Base-by-base conservation (phyloP, 2,113 vertebrate genomes). In the Gavialis gangeticus region DNA sequence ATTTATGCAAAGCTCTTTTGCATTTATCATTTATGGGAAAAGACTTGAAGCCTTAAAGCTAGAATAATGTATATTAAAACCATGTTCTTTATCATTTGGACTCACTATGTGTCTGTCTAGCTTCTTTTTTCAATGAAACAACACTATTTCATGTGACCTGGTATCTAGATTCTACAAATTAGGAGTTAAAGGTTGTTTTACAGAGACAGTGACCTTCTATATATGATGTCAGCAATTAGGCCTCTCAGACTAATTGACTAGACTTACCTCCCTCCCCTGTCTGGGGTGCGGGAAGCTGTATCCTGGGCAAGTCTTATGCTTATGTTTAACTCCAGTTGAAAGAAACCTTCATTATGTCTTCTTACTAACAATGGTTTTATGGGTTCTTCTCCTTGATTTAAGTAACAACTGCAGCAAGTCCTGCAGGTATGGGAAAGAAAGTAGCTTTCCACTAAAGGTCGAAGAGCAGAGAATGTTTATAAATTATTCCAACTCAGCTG, bases 341-440 rank as follows among this genome's bases (percentile, higher is more conserved):
- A 69, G 66, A 92, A 91, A 14, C 22, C 16, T 84, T 92, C 59
- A 63, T 87, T 94, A 66, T 1, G 4, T 2, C 57, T 83, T 85
- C 75, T 86, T 79, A 95, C 71, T 78, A 79, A 58, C 92, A 75
- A 12, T 66, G 24, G n/a, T 14, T 57, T 19, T 0, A 0, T 46
- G 63, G 88, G 17, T 13, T 27, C 28, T 89, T 93, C 77, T 66
- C 59, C 67, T 90, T 89, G 24, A 88, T 90, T 71, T 83, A 76
- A 76, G 11, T 46, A 79, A 87, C 85, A 21, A 24, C 57, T 58
- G 24, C 0, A 2, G 30, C 80, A 84, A 46, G 59, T 16, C 71
- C 69, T 92, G 93, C 91, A 60, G 82, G 76, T 91, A 79, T 3
- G 3, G n/a, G 90, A 91, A 95, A 81, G 28, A 85, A 66, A 37